Conservation (phyloP, 2,888 invertebrate species). For the Trichopoda pennipes region DNA sequence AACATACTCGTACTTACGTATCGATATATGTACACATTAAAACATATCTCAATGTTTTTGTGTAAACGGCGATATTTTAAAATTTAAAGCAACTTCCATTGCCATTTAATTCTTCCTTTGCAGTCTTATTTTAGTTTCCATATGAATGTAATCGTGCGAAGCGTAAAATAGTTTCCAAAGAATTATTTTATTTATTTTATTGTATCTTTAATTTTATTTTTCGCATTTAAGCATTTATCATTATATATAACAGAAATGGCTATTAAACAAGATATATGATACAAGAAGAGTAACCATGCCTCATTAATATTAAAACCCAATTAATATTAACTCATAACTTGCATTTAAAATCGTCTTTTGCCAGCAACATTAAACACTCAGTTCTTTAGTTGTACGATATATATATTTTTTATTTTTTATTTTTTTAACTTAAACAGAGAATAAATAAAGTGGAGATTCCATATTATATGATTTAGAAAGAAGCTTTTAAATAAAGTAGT, state of each 20-base stretch:
- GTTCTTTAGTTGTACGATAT: too few relatives aligned
- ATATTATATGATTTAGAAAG: too few relatives aligned
- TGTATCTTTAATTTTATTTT: not conserved
- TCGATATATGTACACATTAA: not conserved
- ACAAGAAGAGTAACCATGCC: constrained; percentile 7
- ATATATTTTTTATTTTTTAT: too few relatives aligned
- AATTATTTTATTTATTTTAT: constrained; percentile 26
- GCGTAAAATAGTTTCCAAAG: constrained; percentile 39
- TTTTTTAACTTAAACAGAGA: too few relatives aligned
- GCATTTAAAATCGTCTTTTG: not conserved
- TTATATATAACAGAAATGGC: constrained; percentile 21
- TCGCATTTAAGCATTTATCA: constrained; percentile 19
- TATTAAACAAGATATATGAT: constrained; percentile 34
- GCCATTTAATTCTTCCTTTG: not conserved
- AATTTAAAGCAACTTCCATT: not conserved
- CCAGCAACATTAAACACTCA: too few relatives aligned
- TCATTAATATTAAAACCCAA: constrained; percentile 12
- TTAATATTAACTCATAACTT: constrained; percentile 1
- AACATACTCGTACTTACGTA: not conserved
- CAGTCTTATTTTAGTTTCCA: constrained; percentile 28
- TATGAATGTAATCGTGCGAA: constrained; percentile 61
- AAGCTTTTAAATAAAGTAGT: too few relatives aligned
- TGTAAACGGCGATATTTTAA: not conserved
- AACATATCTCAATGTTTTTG: too few relatives aligned
- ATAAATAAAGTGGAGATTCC: too few relatives aligned